Conservation (phyloP, 1,140 invertebrate species). For the Drosophila ercepeae region DNA sequence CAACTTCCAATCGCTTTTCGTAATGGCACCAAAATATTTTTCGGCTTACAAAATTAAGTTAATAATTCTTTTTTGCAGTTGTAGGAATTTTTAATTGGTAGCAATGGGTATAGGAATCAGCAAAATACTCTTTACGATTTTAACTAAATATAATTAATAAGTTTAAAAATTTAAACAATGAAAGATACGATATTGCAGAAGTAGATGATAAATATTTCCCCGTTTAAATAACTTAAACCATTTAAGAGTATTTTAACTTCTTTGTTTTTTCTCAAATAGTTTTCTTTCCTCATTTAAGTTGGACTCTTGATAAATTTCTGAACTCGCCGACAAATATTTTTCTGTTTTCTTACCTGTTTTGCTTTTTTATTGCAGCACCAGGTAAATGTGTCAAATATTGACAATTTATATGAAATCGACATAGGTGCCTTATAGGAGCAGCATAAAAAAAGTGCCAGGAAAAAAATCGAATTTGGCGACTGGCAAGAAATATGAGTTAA, state of each 20-base stretch:
- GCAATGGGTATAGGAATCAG: not conserved
- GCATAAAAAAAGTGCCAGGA: not conserved
- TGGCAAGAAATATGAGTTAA: constrained; percentile 78
- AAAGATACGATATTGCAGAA: not conserved
- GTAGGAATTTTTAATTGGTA: constrained; percentile 42
- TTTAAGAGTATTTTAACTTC: constrained; percentile 5
- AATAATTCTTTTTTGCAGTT: constrained; percentile 59
- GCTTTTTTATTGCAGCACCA: constrained; percentile 47
- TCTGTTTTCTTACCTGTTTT: constrained; percentile 42
- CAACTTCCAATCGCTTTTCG: constrained; percentile 55
- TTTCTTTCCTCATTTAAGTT: constrained; percentile 11
- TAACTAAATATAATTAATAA: not conserved
- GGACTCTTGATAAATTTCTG: constrained; percentile 52
- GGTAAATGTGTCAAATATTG: constrained; percentile 79
- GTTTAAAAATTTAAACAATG: not conserved
- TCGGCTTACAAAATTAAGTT: constrained; percentile 67
- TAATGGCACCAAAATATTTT: constrained; percentile 60
- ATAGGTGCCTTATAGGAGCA: constrained; percentile 51
- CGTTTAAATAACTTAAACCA: not conserved
- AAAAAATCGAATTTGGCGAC: constrained; percentile 46
- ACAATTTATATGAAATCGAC: constrained; percentile 78
- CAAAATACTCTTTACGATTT: constrained; percentile 4
- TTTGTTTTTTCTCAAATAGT: no score
- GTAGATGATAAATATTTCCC: no score
- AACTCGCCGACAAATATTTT: constrained; percentile 37